Percentiles rank a stretch among this genome's conserved stretches.
phyloP scores from a whole-genome alignment of 1,140 invertebrate species.

The Calliphora vicina region DNA sequence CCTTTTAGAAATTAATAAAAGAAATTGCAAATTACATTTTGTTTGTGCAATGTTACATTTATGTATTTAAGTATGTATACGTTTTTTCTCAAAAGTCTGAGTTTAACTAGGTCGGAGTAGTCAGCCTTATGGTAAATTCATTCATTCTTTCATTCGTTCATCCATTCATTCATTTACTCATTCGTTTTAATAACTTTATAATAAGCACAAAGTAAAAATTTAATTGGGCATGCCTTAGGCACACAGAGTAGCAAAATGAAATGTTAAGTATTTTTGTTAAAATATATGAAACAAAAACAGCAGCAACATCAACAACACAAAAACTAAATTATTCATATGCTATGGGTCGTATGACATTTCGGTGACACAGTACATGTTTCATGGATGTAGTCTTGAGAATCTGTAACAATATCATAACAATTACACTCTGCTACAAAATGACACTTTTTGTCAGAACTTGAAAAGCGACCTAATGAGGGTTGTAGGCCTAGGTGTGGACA shows the following conservation, averaged over 20 bases:
- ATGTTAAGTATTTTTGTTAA: neutral
- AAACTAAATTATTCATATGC: too few relatives aligned
- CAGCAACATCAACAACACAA: neutral
- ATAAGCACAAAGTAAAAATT: slow-evolving; percentile 7
- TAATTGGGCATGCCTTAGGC: slow-evolving; percentile 3
- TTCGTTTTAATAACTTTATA: slow-evolving; percentile 6
- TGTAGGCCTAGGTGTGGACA: too few relatives aligned
- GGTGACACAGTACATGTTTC: too few relatives aligned
- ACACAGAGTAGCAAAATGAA: neutral
- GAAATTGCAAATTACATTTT: neutral
- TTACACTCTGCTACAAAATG: too few relatives aligned
- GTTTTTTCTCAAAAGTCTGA: too few relatives aligned
- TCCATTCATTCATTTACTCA: neutral
- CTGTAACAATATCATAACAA: too few relatives aligned
- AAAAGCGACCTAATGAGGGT: too few relatives aligned
- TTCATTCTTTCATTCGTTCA: neutral
- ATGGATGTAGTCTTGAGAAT: too few relatives aligned
- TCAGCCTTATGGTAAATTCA: neutral
- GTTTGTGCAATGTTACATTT: too few relatives aligned
- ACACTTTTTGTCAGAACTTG: too few relatives aligned
- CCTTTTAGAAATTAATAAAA: neutral
- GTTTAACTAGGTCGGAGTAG: neutral
- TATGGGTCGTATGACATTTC: too few relatives aligned
- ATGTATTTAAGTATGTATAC: too few relatives aligned
- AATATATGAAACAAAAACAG: neutral